A percentile compares a stretch with the other conserved stretches of the same genome.
Conservation (phyloP, 1,140 invertebrate species). For the Lycorma delicatula region DNA sequence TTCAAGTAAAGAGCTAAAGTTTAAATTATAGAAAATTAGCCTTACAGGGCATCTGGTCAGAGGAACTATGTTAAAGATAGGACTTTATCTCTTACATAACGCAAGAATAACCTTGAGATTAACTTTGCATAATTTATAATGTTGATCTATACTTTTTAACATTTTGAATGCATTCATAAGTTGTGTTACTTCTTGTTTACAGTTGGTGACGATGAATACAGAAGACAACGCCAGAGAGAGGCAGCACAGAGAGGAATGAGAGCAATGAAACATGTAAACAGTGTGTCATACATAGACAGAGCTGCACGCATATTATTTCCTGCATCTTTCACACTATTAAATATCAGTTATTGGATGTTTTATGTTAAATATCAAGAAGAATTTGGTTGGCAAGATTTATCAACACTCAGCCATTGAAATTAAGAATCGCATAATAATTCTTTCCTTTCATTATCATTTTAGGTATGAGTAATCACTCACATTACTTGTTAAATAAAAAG, state of each 20-base stretch:
- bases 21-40: no score
- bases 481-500: no score
- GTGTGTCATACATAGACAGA: slow-evolving; percentile 79
- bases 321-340: slow-evolving; percentile 72
- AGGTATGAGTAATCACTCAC: no score
- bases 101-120: no score
- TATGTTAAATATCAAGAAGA: slow-evolving; percentile 64
- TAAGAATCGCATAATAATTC: no score
- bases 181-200: slow-evolving; percentile 8
- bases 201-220: slow-evolving; percentile 66
- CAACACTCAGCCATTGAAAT: slow-evolving; percentile 12
- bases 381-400: slow-evolving; percentile 59
- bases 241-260: slow-evolving; percentile 39
- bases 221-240: slow-evolving; percentile 61
- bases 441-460: no score
- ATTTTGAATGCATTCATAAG: neutral
- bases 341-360: slow-evolving; percentile 79
- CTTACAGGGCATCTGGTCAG: no score
- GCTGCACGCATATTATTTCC: slow-evolving; percentile 80
- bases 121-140: no score
- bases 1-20: no score
- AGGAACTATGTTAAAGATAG: no score
- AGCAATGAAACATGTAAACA: slow-evolving; percentile 61
- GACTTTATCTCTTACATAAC: no score
- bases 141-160: neutral